Base-by-base conservation (phyloP, 2,888 invertebrate species). In the Lithophane ornitopus region DNA sequence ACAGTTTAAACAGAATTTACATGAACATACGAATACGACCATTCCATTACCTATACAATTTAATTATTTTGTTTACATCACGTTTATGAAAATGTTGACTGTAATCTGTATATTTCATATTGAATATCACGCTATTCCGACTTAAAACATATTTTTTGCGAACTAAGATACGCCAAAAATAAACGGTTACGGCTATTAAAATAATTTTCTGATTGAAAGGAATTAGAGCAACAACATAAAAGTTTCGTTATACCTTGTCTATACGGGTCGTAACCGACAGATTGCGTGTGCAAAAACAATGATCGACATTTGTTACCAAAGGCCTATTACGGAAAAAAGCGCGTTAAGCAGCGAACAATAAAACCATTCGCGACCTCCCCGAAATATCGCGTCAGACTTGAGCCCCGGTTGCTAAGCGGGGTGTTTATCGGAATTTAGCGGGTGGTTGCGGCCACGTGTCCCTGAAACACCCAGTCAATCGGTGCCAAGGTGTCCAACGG, bases 401-500 rank as follows among this genome's bases (percentile, higher is more conserved):
- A 86, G 86, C 83, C 86, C 80, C 78, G 77, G 88, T 89, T 86
- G 88, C 87, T 88, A 85, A 86, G 87, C 85, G 84, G 85, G 85
- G 70, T 78, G 82, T 78, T 72, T 71, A 81, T 82, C 82, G 83
- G 83, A 84, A 88, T 89, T 89, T 82, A 73, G 85, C 85, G 79
- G 86, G 86, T 86, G 74, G 87, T 85, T 86, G 80, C 84, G 82
- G 84, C 78, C 86, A 81, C 59, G 74, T 84, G 93, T 94, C 94
- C 94, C 93, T 93, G 93, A 93, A 89, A 91, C 89, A 89, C 86
- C 89, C 88, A 89, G 89, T 89, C 90, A 90, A 95, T 95, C 91
- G 92, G 93, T 95, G 95, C 94, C 95, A 95, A 96, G 95, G 95
- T 93, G 91, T 93, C 93, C 91, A 91, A 80, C 91, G 91, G 91